Conservation (phyloP, 1,140 invertebrate genomes). For the Brevipalpus yothersi region DNA sequence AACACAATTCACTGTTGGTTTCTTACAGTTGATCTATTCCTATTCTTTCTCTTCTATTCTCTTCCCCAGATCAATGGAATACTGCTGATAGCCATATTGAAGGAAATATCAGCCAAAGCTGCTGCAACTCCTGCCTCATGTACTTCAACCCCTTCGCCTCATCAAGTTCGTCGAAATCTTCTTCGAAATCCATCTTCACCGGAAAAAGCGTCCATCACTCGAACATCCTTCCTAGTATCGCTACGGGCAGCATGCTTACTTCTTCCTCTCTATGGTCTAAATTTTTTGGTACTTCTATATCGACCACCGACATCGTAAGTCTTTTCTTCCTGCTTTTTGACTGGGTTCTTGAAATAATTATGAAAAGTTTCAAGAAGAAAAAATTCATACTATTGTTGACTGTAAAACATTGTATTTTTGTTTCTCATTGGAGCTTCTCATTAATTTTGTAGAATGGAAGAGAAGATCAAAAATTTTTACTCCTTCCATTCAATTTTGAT, state of each 20-base stretch:
- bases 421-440: not conserved
- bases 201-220: not conserved
- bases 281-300: slow-evolving; percentile 10
- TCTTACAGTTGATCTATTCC: too few relatives aligned
- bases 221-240: slow-evolving; percentile 6
- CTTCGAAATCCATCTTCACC: not conserved
- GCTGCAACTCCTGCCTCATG: not conserved
- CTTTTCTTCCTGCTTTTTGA: not conserved
- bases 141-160: not conserved
- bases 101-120: slow-evolving; percentile 6
- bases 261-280: slow-evolving; percentile 10
- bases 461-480: not conserved
- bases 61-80: slow-evolving; percentile 4
- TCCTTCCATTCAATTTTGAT: too few relatives aligned
- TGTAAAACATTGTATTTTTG: too few relatives aligned
- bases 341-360: not conserved
- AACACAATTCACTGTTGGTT: too few relatives aligned
- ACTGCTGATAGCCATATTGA: slow-evolving; percentile 2
- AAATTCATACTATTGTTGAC: not conserved
- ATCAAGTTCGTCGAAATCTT: not conserved
- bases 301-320: slow-evolving; percentile 8
- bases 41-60: not conserved
- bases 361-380: not conserved
- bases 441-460: not conserved
- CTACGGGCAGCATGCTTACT: slow-evolving; percentile 7